phyloP scores from a whole-genome alignment of 2,797 vertebrate species.

The Smutsia temminckii region DNA sequence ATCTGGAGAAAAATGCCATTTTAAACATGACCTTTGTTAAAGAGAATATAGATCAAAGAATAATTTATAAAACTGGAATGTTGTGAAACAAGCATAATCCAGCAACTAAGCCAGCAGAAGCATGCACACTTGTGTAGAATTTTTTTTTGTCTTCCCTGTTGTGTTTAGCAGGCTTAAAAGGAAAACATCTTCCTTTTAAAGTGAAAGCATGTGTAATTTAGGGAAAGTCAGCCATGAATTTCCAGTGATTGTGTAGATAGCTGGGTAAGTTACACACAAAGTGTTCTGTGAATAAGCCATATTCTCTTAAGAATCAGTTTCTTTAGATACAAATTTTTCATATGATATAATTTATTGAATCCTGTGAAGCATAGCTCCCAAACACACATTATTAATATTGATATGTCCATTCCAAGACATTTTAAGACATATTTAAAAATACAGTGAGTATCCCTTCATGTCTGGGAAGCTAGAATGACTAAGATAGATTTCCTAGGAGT shows the following conservation, averaged over 20 bases:
- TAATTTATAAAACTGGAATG: slow-evolving; percentile 6
- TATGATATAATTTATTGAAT: slow-evolving; percentile 33
- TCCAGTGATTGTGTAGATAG: not conserved
- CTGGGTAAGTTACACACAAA: not conserved
- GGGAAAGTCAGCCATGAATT: slow-evolving; percentile 5
- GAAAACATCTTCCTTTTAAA: slow-evolving; percentile 12
- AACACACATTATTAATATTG: slow-evolving; percentile 20
- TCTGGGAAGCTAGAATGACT: slow-evolving; percentile 18
- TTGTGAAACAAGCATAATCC: not conserved
- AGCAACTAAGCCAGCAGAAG: not conserved
- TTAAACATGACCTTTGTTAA: not conserved
- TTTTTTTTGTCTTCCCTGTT: slow-evolving; percentile 10
- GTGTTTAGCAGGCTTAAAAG: not conserved
- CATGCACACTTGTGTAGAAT: not conserved
- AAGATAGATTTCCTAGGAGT: not conserved
- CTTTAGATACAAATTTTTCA: not conserved
- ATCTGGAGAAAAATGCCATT: not conserved
- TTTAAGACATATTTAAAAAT: slow-evolving; percentile 5
- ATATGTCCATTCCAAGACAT: not conserved
- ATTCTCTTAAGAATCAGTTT: slow-evolving; percentile 22
- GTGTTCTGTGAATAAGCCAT: slow-evolving; percentile 32
- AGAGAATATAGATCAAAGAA: slow-evolving; percentile 15
- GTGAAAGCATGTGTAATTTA: not conserved
- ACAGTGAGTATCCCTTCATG: not conserved
- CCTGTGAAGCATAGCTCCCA: not conserved